phyloP scores from a whole-genome alignment of 2,113 vertebrate species.

The Panthera tigris region DNA sequence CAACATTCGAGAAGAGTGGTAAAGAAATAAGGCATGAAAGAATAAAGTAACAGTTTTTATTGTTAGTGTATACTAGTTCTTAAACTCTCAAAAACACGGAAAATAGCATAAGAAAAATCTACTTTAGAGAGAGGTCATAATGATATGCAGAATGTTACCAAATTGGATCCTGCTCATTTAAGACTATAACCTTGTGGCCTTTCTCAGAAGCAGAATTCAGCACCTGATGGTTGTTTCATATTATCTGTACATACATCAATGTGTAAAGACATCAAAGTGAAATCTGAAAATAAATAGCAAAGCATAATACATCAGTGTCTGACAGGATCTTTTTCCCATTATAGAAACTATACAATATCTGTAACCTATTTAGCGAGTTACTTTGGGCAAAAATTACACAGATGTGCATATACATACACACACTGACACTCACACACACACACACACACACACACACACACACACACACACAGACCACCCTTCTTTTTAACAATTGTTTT shows the following conservation, averaged over 20 bases:
- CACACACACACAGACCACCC: not conserved
- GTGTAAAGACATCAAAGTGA: constrained; percentile 8
- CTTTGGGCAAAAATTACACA: not conserved
- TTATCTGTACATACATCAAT: not conserved
- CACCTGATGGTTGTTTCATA: not conserved
- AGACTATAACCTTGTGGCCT: not conserved
- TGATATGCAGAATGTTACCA: not conserved
- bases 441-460: not conserved
- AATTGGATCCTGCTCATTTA: not conserved
- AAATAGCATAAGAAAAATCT: not conserved
- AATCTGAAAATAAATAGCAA: not conserved
- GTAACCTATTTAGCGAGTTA: not conserved
- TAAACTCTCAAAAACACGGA: constrained; percentile 5
- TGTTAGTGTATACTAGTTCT: not conserved
- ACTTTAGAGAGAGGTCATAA: not conserved
- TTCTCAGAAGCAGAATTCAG: constrained; percentile 4
- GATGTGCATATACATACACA: not conserved
- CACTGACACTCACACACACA: not conserved
- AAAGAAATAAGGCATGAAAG: not conserved
- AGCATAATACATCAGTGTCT: not conserved
- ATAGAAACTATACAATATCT: not conserved
- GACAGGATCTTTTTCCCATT: not conserved
- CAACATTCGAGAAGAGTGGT: not conserved
- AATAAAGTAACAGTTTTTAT: not conserved
- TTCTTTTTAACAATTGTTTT: not conserved